These are phyloP conservation scores for Oligia fasciuncula DNA, from an alignment of 2,888 invertebrate genomes.

Conservation along the genomic window DNA sequence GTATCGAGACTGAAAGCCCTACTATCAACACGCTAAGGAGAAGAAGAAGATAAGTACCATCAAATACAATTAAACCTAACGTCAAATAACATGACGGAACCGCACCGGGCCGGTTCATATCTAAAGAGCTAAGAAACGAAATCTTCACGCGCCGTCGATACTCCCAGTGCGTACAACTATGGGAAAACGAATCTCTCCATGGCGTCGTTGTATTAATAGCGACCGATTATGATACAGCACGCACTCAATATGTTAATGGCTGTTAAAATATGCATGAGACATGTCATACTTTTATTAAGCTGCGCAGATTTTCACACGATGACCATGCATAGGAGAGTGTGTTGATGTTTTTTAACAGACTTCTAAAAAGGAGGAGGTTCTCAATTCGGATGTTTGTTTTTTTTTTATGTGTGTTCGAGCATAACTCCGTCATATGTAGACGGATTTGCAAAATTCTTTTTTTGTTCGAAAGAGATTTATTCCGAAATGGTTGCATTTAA, in stretches of 20 bases:
- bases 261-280: conserved; percentile 35
- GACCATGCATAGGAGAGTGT: conserved; percentile 15
- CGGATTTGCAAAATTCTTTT: no score
- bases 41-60: not conserved
- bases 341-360: not conserved
- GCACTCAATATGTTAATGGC: conserved; percentile 45
- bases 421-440: no score
- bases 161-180: conserved; percentile 30
- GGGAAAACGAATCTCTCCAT: conserved; percentile 25
- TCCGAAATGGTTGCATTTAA: no score
- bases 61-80: not conserved
- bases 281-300: conserved; percentile 37
- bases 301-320: conserved; percentile 49
- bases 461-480: no score
- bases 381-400: no score
- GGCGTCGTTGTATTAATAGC: conserved; percentile 29
- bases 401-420: no score
- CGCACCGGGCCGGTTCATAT: no score
- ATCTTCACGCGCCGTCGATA: not conserved
- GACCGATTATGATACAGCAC: conserved; percentile 56
- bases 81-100: not conserved
- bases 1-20: no score
- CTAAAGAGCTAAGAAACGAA: not conserved
- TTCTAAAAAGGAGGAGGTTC: no score
- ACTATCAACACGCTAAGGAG: no score